Evolutionary conservation across 2,888 invertebrate genomes (phyloP).

Genomic region (Thecophora atra): DNA sequence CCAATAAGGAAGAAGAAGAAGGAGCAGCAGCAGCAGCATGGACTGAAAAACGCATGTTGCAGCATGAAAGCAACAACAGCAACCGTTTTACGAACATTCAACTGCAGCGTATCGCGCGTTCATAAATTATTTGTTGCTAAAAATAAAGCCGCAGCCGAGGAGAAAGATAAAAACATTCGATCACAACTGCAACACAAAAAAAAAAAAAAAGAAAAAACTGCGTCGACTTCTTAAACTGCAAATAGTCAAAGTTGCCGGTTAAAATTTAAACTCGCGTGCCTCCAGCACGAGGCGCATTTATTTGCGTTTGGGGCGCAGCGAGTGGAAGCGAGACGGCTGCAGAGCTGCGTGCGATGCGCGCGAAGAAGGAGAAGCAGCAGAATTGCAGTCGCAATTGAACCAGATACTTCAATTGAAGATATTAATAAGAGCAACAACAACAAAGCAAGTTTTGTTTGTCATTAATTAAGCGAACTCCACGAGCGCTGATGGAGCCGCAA

Average conservation of each 20-base stretch:
- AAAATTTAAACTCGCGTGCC: constrained; percentile 34
- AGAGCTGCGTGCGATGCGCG: background rate
- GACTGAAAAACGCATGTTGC: constrained; percentile 17
- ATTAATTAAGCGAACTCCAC: constrained; percentile 28
- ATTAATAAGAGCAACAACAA: constrained; percentile 29
- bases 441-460: constrained; percentile 21
- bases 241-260: constrained; percentile 19
- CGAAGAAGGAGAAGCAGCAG: no score
- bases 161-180: constrained; percentile 1
- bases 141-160: constrained; percentile 16
- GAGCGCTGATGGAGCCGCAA: background rate
- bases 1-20: background rate
- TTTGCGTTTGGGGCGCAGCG: background rate
- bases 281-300: constrained; percentile 26
- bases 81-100: constrained; percentile 6
- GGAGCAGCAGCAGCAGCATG: constrained; percentile 18
- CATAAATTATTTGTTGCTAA: constrained; percentile 24
- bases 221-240: background rate
- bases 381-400: constrained; percentile 27
- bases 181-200: background rate
- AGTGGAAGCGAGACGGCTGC: background rate
- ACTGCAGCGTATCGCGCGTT: background rate
- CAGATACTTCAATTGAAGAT: constrained; percentile 36
- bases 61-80: constrained; percentile 29
- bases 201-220: constrained; percentile 6